phyloP scores from a whole-genome alignment of 2,888 invertebrate species.

The Gymnocheta viridis region DNA sequence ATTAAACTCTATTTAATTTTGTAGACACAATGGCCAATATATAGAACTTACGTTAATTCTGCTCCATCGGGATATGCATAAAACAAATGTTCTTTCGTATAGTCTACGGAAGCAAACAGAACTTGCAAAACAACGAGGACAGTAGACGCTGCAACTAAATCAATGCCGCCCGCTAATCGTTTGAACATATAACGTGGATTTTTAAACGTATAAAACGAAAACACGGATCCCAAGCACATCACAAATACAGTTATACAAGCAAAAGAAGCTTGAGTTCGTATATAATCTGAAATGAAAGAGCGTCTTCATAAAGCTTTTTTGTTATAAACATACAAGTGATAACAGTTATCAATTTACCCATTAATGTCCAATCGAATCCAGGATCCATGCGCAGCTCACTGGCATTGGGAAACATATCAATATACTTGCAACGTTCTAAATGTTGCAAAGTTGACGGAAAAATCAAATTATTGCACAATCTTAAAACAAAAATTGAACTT shows the following conservation, averaged over 20 bases:
- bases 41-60: slow-evolving; percentile 83
- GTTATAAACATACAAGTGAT: not conserved
- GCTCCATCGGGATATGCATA: slow-evolving; percentile 87
- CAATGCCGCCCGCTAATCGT: slow-evolving; percentile 91
- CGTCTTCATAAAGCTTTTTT: not conserved
- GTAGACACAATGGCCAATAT: not conserved
- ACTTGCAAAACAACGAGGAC: slow-evolving; percentile 92
- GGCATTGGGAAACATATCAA: slow-evolving; percentile 85
- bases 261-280: slow-evolving; percentile 91
- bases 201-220: slow-evolving; percentile 91
- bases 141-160: slow-evolving; percentile 92
- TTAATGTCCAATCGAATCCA: slow-evolving; percentile 83
- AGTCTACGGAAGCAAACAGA: slow-evolving; percentile 87
- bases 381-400: slow-evolving; percentile 83
- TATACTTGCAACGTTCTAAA: slow-evolving; percentile 84
- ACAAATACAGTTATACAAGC: slow-evolving; percentile 91
- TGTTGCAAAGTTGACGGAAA: slow-evolving; percentile 70
- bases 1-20: not conserved
- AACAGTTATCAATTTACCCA: slow-evolving; percentile 82
- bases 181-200: slow-evolving; percentile 95
- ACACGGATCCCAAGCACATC: slow-evolving; percentile 91
- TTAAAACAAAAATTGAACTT: slow-evolving; percentile 56
- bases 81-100: slow-evolving; percentile 86
- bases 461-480: not conserved
- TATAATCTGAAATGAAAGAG: slow-evolving; percentile 85